phyloP scores from a whole-genome alignment of 2,113 vertebrate genomes.

The Pelecanus crispus region DNA sequence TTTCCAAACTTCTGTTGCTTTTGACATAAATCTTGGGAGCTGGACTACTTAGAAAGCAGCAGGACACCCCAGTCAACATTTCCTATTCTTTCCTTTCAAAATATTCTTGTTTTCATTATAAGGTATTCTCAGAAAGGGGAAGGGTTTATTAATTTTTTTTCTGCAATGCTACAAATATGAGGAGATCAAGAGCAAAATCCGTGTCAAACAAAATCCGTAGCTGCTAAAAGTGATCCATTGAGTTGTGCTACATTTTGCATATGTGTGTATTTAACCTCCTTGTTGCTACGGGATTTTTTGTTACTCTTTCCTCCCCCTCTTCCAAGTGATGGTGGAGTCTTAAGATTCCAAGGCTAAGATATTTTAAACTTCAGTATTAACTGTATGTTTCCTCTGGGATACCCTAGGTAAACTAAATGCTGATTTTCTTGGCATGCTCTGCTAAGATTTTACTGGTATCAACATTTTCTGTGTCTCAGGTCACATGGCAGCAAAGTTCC shows the following conservation, averaged over 20 bases:
- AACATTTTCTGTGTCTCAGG: conserved; percentile 39
- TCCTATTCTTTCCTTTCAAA: conserved; percentile 62
- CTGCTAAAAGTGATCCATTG: background rate
- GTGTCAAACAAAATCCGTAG: background rate
- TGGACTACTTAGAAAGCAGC: conserved; percentile 63
- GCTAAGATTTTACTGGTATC: conserved; percentile 39
- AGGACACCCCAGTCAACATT: conserved; percentile 51
- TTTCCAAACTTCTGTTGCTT: conserved; percentile 50
- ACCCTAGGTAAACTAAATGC: conserved; percentile 42
- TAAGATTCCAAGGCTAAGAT: conserved; percentile 49
- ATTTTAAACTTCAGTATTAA: conserved; percentile 56
- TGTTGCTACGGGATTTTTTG: conserved; percentile 29
- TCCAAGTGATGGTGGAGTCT: conserved; percentile 35
- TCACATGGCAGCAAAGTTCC: background rate
- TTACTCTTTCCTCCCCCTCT: conserved; percentile 6
- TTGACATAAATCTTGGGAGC: conserved; percentile 61
- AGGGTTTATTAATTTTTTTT: conserved; percentile 31
- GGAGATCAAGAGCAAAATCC: conserved; percentile 26
- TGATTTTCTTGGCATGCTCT: conserved; percentile 48
- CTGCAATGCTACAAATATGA: background rate
- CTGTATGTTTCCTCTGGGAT: conserved; percentile 49
- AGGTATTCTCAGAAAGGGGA: conserved; percentile 19
- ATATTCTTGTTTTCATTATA: conserved; percentile 64
- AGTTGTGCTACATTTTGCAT: background rate
- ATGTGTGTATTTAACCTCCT: conserved; percentile 52